phyloP scores from a whole-genome alignment of 2,113 vertebrate genomes.

The Saccopteryx leptura region DNA sequence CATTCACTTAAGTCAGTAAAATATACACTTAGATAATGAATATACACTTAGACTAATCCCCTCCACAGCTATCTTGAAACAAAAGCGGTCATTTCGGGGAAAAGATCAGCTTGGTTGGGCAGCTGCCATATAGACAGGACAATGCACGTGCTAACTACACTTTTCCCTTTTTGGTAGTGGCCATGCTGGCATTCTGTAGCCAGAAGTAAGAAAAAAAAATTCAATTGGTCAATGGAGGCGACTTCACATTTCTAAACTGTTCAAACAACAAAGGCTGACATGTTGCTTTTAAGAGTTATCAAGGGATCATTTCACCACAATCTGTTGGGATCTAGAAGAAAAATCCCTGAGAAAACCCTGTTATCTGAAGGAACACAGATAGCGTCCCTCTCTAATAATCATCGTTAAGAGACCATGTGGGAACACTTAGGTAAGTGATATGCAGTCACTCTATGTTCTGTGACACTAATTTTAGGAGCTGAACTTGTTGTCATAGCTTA shows the following conservation, averaged over 20 bases:
- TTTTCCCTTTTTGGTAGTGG: background rate
- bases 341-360: background rate
- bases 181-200: background rate
- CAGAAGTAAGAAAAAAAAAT: background rate
- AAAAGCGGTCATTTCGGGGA: background rate
- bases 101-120: background rate
- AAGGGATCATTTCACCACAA: background rate
- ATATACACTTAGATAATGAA: background rate
- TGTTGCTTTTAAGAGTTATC: constrained; percentile 20
- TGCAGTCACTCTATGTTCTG: background rate
- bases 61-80: background rate
- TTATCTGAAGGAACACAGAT: background rate
- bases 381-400: background rate
- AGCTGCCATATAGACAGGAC: accelerated
- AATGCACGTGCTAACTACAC: background rate
- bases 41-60: background rate
- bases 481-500: constrained; percentile 6
- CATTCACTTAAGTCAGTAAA: constrained; percentile 39
- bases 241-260: background rate
- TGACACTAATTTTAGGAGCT: constrained; percentile 66
- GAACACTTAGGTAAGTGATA: background rate
- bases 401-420: background rate
- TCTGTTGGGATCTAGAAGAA: constrained; percentile 9
- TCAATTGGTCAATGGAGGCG: background rate
- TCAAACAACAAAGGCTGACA: constrained; percentile 16